phyloP scores from a whole-genome alignment of 2,888 invertebrate species.

The Callyntrura guangdongensis region DNA sequence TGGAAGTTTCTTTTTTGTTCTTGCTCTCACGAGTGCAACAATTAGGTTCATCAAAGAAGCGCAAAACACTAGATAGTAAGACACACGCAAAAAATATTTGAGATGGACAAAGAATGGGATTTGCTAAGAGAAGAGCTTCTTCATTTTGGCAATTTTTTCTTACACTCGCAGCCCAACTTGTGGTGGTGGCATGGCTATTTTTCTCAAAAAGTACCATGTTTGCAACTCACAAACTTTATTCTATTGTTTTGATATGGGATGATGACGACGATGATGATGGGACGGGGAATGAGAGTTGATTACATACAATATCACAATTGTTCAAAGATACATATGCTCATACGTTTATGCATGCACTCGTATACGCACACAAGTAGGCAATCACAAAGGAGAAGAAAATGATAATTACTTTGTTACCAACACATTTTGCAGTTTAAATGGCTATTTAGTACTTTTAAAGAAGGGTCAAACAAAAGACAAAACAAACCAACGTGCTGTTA shows the following conservation, averaged over 20 bases:
- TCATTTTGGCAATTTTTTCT: conserved; percentile 26
- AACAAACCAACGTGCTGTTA: background rate
- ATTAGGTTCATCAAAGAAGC: conserved; percentile 30
- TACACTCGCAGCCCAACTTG: conserved; percentile 16
- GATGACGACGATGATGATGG: background rate
- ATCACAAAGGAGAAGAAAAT: conserved; percentile 12
- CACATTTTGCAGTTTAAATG: conserved; percentile 47
- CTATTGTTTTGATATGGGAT: conserved; percentile 2
- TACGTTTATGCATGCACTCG: no score
- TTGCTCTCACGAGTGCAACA: no score
- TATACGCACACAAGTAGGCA: background rate
- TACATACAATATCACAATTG: no score
- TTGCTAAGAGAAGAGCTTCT: conserved; percentile 35
- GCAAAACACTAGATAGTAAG: conserved; percentile 22
- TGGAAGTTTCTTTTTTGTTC: background rate
- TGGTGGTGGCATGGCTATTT: background rate
- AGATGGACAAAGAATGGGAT: conserved; percentile 18
- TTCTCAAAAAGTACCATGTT: conserved; percentile 41
- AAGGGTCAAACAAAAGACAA: background rate
- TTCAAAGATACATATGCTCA: no score
- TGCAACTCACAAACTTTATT: no score
- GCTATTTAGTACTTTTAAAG: conserved; percentile 25
- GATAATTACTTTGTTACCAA: conserved; percentile 56
- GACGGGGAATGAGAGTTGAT: no score
- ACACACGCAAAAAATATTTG: conserved; percentile 25